Evolutionary conservation across 2,797 vertebrate species (phyloP), one percentile per base, ranked within the genome.

Genomic region (Schizopygopsis pylzovi): DNA sequence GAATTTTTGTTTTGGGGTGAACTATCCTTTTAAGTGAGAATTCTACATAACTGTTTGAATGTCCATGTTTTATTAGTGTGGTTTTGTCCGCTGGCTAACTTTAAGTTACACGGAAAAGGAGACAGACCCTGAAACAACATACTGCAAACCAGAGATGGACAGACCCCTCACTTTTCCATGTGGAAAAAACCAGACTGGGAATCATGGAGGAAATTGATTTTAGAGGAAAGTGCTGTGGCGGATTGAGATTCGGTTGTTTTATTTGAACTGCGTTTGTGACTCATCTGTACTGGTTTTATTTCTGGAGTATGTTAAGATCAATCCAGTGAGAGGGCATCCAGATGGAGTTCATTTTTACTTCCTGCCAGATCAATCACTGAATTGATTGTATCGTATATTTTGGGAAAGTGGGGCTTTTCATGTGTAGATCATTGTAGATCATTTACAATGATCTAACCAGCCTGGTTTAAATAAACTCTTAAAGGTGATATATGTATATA

Each of bases 101-200:
- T 45, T 22, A 52, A 73, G 56, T 77, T 59, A 70, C 73, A 52
- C 41, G 39, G 54, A 88, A 82, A 84, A 72, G 28, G 22, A 82
- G n/a, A 45, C 39, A 28, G 56, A 65, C 43, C 41, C 82, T 83
- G 71, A 65, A 47, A 65, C 59, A 76, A 65, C 56, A 49, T 33
- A 49, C 12, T 49, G 28, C 20, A 63, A 67, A 68, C 43, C 43
- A 49, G 43, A 67, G 41, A 16, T 20, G 28, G 28, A 52, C 11
- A 65, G n/a, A 81, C 10, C 28, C 28, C 28, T 33, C 22, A 78
- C 22, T 77, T 84, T 78, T 78, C 73, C 73, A 43, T 15, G 22
- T 54, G 37, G 22, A 47, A 41, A 77, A 61, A 75, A 84, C 10
- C 25, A 0, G 7, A 76, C 33, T n/a, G 70, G 41, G 41, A 75